Base-by-base conservation (phyloP, 2,797 vertebrate genomes). In the Petrocephalus sullivani region DNA sequence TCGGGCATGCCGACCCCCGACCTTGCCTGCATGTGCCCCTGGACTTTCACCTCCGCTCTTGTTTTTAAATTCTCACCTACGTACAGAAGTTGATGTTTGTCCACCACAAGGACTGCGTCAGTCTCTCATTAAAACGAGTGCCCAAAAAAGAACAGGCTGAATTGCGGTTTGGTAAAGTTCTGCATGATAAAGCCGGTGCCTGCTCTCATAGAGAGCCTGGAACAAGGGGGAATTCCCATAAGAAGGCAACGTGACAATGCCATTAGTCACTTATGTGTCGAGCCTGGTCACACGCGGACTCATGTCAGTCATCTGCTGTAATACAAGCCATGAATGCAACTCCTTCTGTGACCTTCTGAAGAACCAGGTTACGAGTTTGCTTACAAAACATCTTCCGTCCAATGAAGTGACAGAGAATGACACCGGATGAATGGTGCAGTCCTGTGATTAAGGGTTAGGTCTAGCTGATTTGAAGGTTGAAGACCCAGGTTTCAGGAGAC, bases 181-280 rank as follows among this genome's bases (percentile, higher is more conserved):
- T 82, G 21, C n/a, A n/a, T 23, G 41, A 53, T 49, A 57, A 57
- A 58, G 37, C 37, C 3, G 1, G 33, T 21, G 5, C 16, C 46
- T 21, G 81, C 46, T 86, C 85, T 86, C 28, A 33, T 6, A 16
- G 23, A 21, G 51, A 56, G 51, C 1, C 21, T 51, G 21, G 53
- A 16, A 33, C 12, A 8, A n/a, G 67, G 67, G 46, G 33, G 37
- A 58, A 9, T 64, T 19, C 57, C 41, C 28, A 85, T 23, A 84
- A 86, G 3, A 60, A 58, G 54, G 41, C 53, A 85, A 57, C 3
- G 83, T n/a, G 57, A 54, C 37, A 23, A 64, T n/a, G 8, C 28
- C 64, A 46, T 85, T 81, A 86, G 61, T 89, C 84, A 89, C 84
- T 21, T 23, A n/a, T 87, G 88, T 54, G 84, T 81, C 88, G 81